A percentile compares a stretch with the other conserved stretches of the same genome.
phyloP scores from a whole-genome alignment of 2,113 vertebrate species.

The Brevimyrus niger region DNA sequence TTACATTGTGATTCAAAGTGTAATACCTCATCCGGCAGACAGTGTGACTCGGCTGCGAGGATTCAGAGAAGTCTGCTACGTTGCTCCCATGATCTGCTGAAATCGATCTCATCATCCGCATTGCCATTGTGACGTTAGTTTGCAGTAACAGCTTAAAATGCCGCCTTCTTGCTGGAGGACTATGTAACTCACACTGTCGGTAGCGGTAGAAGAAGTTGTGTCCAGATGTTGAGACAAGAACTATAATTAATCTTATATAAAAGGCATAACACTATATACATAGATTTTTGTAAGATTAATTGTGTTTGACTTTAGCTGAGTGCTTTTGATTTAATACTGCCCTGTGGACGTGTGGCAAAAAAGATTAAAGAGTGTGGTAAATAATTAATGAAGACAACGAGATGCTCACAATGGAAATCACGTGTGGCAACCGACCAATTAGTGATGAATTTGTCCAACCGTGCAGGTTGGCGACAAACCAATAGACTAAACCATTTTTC shows the following conservation, averaged over 20 bases:
- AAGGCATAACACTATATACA: neutral
- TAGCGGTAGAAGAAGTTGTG: neutral
- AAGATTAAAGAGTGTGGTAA: neutral
- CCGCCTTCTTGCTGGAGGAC: neutral
- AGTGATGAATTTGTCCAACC: neutral
- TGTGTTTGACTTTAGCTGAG: constrained; percentile 5
- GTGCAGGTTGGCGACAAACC: neutral
- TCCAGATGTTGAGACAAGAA: constrained; percentile 5
- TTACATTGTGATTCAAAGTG: neutral
- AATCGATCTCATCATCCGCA: neutral
- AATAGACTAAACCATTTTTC: neutral
- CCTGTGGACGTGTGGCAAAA: neutral
- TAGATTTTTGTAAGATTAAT: constrained; percentile 7
- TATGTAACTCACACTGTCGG: neutral
- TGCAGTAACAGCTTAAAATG: neutral
- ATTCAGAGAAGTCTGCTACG: neutral
- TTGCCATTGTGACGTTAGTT: neutral
- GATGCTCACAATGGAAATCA: neutral
- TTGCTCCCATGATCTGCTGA: neutral
- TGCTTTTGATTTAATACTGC: constrained; percentile 2
- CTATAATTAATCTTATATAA: constrained; percentile 1
- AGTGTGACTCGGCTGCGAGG: neutral
- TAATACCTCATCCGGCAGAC: neutral
- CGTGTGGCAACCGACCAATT: neutral
- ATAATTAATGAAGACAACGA: constrained; percentile 5